These are phyloP conservation scores for Drosophila repletoides DNA, from an alignment of 1,140 invertebrate genomes.

Conservation along the genomic window DNA sequence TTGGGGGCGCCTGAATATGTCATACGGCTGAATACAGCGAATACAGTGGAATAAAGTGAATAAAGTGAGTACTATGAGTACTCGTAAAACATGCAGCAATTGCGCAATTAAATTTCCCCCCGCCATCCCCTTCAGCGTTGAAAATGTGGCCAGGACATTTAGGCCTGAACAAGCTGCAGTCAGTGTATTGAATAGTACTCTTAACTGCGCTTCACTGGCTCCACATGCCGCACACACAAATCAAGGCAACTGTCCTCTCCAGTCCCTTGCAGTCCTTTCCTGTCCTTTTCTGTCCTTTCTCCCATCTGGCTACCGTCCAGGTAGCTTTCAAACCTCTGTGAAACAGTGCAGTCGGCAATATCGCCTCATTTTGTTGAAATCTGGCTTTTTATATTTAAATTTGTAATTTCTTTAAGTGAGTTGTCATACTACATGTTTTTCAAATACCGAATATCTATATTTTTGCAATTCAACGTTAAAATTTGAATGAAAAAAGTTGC, in stretches of 20 bases:
- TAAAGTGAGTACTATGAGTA: constrained; percentile 32
- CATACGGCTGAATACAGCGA: constrained; percentile 16
- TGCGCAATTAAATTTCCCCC: constrained; percentile 68
- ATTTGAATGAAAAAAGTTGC: too few relatives aligned
- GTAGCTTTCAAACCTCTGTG: too few relatives aligned
- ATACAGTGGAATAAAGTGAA: neutral
- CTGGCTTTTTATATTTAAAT: too few relatives aligned
- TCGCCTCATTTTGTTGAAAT: too few relatives aligned
- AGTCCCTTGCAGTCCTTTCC: neutral
- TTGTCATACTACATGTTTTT: too few relatives aligned
- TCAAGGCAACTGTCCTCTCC: neutral
- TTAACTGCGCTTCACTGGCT: constrained; percentile 8
- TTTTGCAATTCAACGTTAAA: too few relatives aligned
- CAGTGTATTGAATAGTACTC: constrained; percentile 32
- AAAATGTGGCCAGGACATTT: constrained; percentile 3
- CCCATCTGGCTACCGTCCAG: neutral
- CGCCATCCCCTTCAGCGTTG: neutral
- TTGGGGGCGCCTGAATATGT: constrained; percentile 20
- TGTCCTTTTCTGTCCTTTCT: neutral
- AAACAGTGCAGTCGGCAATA: neutral
- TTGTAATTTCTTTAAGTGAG: too few relatives aligned
- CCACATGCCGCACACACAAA: constrained; percentile 31
- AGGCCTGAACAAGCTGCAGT: neutral
- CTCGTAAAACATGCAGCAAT: constrained; percentile 69
- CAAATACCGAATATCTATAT: too few relatives aligned